A percentile compares a stretch with the other conserved stretches of the same genome.
Conservation (phyloP, 2,797 vertebrate genomes). For the Martes flavigula region DNA sequence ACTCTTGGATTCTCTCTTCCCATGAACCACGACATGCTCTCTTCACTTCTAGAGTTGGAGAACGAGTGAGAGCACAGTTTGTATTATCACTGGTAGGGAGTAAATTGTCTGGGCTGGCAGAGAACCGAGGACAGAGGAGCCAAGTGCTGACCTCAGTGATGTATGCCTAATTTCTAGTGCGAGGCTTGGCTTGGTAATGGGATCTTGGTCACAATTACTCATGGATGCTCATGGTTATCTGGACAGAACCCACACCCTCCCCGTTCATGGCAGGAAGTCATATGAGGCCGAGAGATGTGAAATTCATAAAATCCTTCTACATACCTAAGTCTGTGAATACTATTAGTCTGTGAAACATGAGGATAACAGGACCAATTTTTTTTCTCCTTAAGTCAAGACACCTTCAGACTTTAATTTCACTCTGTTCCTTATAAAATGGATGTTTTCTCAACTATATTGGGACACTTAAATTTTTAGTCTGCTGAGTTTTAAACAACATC, state of each 20-base stretch:
- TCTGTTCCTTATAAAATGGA: constrained; percentile 72
- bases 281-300: constrained; percentile 18
- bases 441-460: constrained; percentile 55
- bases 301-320: constrained; percentile 45
- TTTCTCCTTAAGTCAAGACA: not conserved
- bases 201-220: constrained; percentile 63
- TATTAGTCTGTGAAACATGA: constrained; percentile 54
- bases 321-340: constrained; percentile 8
- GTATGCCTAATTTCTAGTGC: constrained; percentile 22
- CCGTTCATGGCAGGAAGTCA: constrained; percentile 13
- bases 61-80: constrained; percentile 17
- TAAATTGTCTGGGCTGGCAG: constrained; percentile 42
- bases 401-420: constrained; percentile 47
- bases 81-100: not conserved
- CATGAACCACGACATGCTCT: not conserved
- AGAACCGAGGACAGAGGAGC: not conserved
- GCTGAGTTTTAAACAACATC: constrained; percentile 52
- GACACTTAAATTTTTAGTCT: constrained; percentile 51
- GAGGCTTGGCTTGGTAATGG: not conserved
- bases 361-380: not conserved
- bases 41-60: not conserved
- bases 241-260: constrained; percentile 24
- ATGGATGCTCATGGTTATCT: constrained; percentile 52
- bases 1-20: not conserved
- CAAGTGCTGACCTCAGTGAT: constrained; percentile 61